Base-by-base conservation (phyloP, 1,140 invertebrate genomes). In the Pachyrhynchus sulphureomaculatus region DNA sequence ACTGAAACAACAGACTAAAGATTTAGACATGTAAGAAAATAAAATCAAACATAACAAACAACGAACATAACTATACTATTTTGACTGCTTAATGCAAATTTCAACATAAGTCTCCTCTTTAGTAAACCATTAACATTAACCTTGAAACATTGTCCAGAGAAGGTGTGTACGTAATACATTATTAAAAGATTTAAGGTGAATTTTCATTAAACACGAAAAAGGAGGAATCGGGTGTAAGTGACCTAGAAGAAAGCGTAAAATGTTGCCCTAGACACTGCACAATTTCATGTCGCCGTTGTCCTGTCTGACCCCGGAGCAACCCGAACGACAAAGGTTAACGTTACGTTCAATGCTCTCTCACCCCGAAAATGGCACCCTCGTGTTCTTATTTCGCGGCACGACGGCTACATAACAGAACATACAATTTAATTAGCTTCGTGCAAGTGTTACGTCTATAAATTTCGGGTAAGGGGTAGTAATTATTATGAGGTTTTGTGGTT, bases 231-330 rank as follows among this genome's bases (percentile, higher is more conserved):
- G 37, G 41, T 60, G 58, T 61, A 61, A 61, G 58, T 62, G 60
- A 62, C 60, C 60, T 62, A 62, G 60, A 62, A 55, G 60, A 55
- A 49, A 62, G 58, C 51, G 36, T 48, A 55, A 62, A 55, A 62
- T 56, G 60, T 62, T 62, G 60, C 52, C 60, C 60, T 56, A 62
- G 60, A 53, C 60, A 55, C 60, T 62, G 57, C 37, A 48, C 42
- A 55, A 44, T 55, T 55, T 42, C 53, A 48, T 48, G 49, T 61
- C 49, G 49, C 59, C 37, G 59, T 54, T 54, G 53, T 41, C 53
- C 24, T 9, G 52, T 49, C 45, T 62, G 60, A 55, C 60, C 52
- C 41, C n/a, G 32, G 29, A 24, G 24, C 49, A 39, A 53, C 49
- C 51, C 60, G 51, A 34, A 42, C 60, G 44, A n/a, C 52, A 62